Percentiles rank a stretch among this genome's conserved stretches.
Evolutionary conservation across 2,113 vertebrate species (phyloP).

Genomic region (Rhagologus leucostigma): DNA sequence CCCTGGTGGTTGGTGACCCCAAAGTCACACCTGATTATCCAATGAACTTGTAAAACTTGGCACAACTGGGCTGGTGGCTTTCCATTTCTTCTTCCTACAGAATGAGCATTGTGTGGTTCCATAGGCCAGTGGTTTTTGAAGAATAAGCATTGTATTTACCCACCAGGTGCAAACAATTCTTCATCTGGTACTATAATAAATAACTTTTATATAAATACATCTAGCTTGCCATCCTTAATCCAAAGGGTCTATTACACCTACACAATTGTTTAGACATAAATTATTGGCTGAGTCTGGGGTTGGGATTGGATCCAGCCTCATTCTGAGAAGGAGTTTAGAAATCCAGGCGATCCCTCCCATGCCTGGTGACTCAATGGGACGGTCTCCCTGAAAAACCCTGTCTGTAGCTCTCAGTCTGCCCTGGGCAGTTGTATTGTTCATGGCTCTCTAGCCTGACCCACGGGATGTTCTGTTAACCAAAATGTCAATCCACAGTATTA

Average conservation of each 20-base stretch:
- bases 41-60: background rate
- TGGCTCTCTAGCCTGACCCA: background rate
- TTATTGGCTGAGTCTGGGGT: background rate
- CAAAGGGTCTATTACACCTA: background rate
- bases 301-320: background rate
- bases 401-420: background rate
- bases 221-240: background rate
- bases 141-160: background rate
- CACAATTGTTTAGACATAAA: background rate
- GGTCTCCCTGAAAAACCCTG: background rate
- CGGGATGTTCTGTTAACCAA: background rate
- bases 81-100: background rate
- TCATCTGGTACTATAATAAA: background rate
- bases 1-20: background rate
- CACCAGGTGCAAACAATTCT: background rate
- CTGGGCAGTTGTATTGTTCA: background rate
- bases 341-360: background rate
- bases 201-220: background rate
- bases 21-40: background rate
- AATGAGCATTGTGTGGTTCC: background rate
- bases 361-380: background rate
- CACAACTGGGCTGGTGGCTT: background rate
- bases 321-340: background rate
- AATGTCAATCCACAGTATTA: background rate
- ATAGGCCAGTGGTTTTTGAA: background rate